Evolutionary conservation across 2,113 vertebrate genomes (phyloP), one percentile per base, ranked within the genome.

Genomic region (Panthera tigris): DNA sequence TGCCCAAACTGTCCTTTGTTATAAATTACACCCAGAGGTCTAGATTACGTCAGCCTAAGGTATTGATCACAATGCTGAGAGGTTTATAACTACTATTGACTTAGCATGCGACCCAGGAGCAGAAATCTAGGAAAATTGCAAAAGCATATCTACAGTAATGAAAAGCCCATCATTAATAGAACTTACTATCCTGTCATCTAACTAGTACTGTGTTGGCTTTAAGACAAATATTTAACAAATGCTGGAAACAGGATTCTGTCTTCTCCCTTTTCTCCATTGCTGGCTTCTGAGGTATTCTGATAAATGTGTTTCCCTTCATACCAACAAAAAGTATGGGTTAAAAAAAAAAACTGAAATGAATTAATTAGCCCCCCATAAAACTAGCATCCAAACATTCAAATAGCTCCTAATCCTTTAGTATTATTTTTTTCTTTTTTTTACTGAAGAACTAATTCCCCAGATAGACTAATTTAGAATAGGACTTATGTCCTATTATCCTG

Each of bases 61-160:
- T 97, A 98, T 98, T 97, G 98, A 98, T 98, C 98, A 96, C 84
- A 66, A 66, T 0, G 48, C 95, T 95, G 97, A 98, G 97, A 98
- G 97, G 97, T 98, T 98, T 98, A 98, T 98, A 98, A 98, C 97
- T 91, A 73, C 95, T 98, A 95, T 97, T 98, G 97, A 98, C 97
- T 98, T 98, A 97, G 78, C 89, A 89, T 97, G 88, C 89, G 97
- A 97, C 97, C 98, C 96, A 79, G 45, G 91, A 97, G 93, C 78
- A 98, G 95, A 97, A 97, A 98, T 82, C 97, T 52, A 97, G 95
- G 96, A 92, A 98, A 98, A 97, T 31, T 93, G 94, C 86, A 98
- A 97, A 97, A 96, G 96, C 88, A 92, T 96, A 96, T 86, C 93
- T 89, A 87, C 2, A 9, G 61, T 89, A 96, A 97, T 97, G 97